phyloP scores from a whole-genome alignment of 2,797 vertebrate genomes.

The Xiphophorus birchmanni region DNA sequence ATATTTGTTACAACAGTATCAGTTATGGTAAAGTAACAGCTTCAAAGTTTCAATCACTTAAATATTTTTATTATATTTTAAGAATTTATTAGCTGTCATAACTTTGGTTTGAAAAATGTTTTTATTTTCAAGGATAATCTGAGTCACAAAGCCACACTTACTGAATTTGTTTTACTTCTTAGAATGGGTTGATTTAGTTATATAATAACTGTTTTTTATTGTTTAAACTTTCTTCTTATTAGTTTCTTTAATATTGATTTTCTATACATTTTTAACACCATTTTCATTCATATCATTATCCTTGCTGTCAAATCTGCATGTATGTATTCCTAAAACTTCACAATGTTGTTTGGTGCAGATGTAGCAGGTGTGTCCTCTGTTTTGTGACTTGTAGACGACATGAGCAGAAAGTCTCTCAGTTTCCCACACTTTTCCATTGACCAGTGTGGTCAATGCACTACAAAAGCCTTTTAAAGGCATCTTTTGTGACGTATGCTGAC shows the following conservation, averaged over 20 bases:
- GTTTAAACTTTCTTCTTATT: neutral
- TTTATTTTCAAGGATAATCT: neutral
- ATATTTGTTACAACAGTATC: neutral
- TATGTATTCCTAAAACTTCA: neutral
- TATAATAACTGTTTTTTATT: neutral
- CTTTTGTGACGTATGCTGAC: neutral
- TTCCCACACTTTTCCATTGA: slow-evolving; percentile 2
- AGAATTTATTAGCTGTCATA: neutral
- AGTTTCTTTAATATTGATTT: neutral
- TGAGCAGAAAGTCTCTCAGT: neutral
- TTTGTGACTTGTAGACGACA: neutral
- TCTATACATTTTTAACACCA: neutral
- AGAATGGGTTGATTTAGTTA: neutral
- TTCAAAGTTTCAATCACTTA: neutral
- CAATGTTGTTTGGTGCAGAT: slow-evolving; percentile 12
- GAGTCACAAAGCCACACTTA: neutral
- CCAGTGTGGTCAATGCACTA: neutral
- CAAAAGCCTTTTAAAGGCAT: slow-evolving; percentile 3
- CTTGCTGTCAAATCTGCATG: neutral
- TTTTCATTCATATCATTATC: neutral
- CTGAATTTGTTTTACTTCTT: neutral
- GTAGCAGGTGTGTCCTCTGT: slow-evolving; percentile 25
- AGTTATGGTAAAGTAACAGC: neutral
- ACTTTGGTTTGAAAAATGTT: neutral
- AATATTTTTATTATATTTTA: neutral